Base-by-base conservation (phyloP, 1,140 invertebrate species). In the Conus ventricosus region DNA sequence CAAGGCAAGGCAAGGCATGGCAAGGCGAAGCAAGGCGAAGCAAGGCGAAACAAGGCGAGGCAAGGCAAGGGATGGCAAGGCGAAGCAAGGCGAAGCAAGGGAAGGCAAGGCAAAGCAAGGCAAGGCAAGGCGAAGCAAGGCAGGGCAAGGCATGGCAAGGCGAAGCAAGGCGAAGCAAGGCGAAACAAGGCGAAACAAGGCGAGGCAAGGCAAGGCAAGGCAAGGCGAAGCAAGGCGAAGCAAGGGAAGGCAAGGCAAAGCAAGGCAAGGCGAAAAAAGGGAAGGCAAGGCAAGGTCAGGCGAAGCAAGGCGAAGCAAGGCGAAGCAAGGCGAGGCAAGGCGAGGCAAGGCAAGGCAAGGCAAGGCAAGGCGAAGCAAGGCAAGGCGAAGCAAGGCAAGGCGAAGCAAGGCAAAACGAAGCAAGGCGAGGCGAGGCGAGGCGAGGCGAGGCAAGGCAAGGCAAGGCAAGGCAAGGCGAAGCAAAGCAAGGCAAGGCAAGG, bases 401-500 rank as follows among this genome's bases (percentile, higher is more conserved):
- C 76, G 39, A 78, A 25, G 76, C 76, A 78, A 78, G 76, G 76
- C 76, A 78, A 78, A 78, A 78, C 76, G 20, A 78, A 25, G 76
- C 76, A 78, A 78, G 76, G 76, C 76, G 39, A 78, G 84, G 84
- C 84, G 55, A 83, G 81, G 81, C 81, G 55, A 83, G 81, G 81
- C 81, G 55, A 83, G 84, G 84, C 84, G 55, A 83, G 81, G 81
- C 81, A 83, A 83, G 81, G 83, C 83, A 63, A 75, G n/a, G n/a
- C 17, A 6, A 75, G n/a, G 67, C 5, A 75, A 25, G n/a, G 67
- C 5, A 75, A 75, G n/a, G 67, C 55, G 13, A 57, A 13, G 55
- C 55, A n/a, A 57, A 57, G 55, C 6, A 57, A 57, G 55, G 55
- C 6, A 57, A 57, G 55, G 55, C 55, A 13, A 57, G 55, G 55